phyloP scores from a whole-genome alignment of 2,797 vertebrate species.

The Bradypodion ventrale region DNA sequence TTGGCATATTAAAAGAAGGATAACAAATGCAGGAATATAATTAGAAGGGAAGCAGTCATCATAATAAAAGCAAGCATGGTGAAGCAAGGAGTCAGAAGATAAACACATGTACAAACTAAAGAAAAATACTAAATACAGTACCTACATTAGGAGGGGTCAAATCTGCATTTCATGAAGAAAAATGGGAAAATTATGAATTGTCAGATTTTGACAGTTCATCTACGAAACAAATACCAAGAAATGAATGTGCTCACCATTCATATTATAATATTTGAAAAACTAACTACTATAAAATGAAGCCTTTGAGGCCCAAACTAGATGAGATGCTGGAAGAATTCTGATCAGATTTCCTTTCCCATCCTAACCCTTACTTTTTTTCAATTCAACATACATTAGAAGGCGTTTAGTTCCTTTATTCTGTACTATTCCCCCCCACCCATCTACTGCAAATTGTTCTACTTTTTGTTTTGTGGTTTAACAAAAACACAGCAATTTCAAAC shows the following conservation, averaged over 20 bases:
- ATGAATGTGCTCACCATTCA: constrained; percentile 46
- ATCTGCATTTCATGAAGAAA: constrained; percentile 82
- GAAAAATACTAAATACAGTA: constrained; percentile 84
- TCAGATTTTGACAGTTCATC: constrained; percentile 71
- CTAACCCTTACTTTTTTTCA: background rate
- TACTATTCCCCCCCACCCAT: background rate
- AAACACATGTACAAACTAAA: constrained; percentile 67
- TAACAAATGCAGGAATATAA: constrained; percentile 69
- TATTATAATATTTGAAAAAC: constrained; percentile 23
- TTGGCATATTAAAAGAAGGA: constrained; percentile 75
- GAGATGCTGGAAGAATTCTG: background rate
- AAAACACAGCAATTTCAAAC: background rate
- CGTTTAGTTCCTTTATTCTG: background rate
- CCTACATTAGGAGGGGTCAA: constrained; percentile 87
- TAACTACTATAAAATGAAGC: background rate
- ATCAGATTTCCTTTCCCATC: background rate
- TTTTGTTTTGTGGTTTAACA: background rate
- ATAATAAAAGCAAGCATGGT: constrained; percentile 17
- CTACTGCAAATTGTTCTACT: background rate
- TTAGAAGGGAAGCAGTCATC: constrained; percentile 51
- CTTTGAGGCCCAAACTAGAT: background rate
- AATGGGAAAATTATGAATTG: constrained; percentile 79
- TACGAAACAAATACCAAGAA: constrained; percentile 66
- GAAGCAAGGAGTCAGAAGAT: constrained; percentile 17
- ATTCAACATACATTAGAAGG: background rate